A percentile compares a stretch with the other conserved stretches of the same genome.
Evolutionary conservation across 2,797 vertebrate genomes (phyloP).

Genomic region (Diglossa cyanea): DNA sequence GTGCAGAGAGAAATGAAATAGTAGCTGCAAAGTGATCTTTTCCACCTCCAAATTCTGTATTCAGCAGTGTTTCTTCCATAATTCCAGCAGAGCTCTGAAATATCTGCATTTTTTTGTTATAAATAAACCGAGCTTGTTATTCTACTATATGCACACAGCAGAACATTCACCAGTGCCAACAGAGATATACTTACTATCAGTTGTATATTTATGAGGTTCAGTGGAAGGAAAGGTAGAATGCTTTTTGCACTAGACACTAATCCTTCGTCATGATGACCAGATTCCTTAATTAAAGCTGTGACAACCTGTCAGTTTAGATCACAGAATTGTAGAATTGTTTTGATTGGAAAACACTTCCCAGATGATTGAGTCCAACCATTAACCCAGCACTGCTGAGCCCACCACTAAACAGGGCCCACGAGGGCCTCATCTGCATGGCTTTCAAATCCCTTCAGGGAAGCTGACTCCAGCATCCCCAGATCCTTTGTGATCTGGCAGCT

Average conservation of each 20-base stretch:
- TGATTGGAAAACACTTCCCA: not conserved
- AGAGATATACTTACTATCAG: not conserved
- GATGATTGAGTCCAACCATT: not conserved
- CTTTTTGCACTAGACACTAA: not conserved
- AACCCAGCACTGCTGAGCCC: not conserved
- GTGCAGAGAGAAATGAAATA: conserved; percentile 14
- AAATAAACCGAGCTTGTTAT: conserved; percentile 25
- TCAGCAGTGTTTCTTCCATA: conserved; percentile 4
- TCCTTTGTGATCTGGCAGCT: not conserved
- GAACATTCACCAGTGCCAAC: conserved; percentile 21
- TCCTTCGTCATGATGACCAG: not conserved
- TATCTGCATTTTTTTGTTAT: conserved; percentile 9
- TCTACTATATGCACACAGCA: not conserved
- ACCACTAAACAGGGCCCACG: not conserved
- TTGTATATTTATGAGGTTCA: conserved; percentile 11
- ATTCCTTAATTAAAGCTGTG: not conserved
- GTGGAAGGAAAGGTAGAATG: not conserved
- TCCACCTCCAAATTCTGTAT: conserved; percentile 17
- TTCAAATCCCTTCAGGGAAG: not conserved
- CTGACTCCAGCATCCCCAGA: not conserved
- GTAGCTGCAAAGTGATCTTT: conserved; percentile 1
- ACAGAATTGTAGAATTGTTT: not conserved
- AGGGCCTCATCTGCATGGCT: not conserved
- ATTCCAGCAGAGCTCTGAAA: conserved; percentile 9
- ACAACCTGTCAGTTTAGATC: not conserved